phyloP scores from a whole-genome alignment of 2,888 invertebrate species.

The Alsophila aescularia region DNA sequence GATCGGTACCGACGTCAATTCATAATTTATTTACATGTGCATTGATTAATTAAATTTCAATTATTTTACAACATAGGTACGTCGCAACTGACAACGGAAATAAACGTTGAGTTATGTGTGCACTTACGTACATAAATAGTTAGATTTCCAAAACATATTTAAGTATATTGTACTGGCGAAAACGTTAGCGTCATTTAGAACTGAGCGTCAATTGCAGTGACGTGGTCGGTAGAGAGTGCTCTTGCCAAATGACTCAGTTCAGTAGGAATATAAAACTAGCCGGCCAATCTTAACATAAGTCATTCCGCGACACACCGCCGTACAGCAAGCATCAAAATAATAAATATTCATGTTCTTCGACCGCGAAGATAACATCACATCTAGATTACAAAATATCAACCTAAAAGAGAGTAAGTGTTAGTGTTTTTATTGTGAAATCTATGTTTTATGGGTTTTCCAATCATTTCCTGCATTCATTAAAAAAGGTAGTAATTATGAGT shows the following conservation, averaged over 20 bases:
- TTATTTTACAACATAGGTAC: background rate
- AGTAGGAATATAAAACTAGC: slow-evolving; percentile 70
- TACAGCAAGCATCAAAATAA: slow-evolving; percentile 39
- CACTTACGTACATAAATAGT: background rate
- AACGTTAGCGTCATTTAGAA: slow-evolving; percentile 59
- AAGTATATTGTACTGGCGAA: slow-evolving; percentile 5
- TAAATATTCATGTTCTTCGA: slow-evolving; percentile 70
- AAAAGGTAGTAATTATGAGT: background rate
- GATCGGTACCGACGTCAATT: background rate
- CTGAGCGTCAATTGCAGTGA: slow-evolving; percentile 68
- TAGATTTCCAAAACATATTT: background rate
- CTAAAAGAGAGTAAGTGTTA: slow-evolving; percentile 66
- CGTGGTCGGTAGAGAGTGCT: slow-evolving; percentile 62
- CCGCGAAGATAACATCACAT: slow-evolving; percentile 66
- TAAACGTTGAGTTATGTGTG: background rate
- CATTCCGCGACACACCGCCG: slow-evolving; percentile 61
- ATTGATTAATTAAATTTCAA: background rate
- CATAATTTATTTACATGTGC: background rate
- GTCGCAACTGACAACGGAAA: slow-evolving; percentile 9
- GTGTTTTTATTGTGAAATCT: slow-evolving; percentile 5
- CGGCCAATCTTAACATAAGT: slow-evolving; percentile 50
- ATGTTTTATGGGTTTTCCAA: slow-evolving; percentile 5
- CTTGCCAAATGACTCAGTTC: slow-evolving; percentile 77
- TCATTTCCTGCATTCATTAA: background rate
- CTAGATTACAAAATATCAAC: slow-evolving; percentile 66